Percentiles rank a stretch among this genome's conserved stretches.
phyloP scores from a whole-genome alignment of 2,113 vertebrate species.

The Oenanthe melanoleuca region DNA sequence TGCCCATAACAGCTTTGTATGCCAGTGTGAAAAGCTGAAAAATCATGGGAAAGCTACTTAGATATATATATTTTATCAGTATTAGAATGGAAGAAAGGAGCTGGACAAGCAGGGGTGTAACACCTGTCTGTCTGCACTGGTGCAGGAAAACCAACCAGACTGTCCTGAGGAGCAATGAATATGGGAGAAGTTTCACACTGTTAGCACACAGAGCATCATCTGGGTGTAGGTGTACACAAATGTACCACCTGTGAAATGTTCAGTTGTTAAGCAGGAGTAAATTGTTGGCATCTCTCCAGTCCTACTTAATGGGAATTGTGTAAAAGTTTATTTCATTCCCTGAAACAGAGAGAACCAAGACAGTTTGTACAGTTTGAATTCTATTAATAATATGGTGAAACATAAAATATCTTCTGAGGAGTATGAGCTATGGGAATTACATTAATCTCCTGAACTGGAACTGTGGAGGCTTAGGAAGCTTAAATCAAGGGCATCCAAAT shows the following conservation, averaged over 20 bases:
- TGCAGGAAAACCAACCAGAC: not conserved
- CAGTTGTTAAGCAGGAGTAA: not conserved
- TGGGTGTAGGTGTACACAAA: not conserved
- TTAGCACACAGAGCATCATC: not conserved
- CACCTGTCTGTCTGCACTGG: accelerated
- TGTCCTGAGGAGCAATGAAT: not conserved
- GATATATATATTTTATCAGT: not conserved
- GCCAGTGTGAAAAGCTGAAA: not conserved
- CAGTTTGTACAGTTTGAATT: not conserved
- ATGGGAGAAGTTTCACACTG: not conserved
- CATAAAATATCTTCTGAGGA: slow-evolving; percentile 18
- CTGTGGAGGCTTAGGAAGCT: slow-evolving; percentile 60
- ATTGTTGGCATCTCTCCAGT: not conserved
- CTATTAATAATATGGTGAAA: slow-evolving; percentile 22
- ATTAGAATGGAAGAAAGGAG: not conserved
- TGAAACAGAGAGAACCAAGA: not conserved
- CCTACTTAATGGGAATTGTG: not conserved
- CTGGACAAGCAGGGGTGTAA: not conserved
- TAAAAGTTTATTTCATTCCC: not conserved
- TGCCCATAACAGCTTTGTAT: not conserved
- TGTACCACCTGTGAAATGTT: not conserved
- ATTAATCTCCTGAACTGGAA: slow-evolving; percentile 68
- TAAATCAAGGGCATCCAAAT: slow-evolving; percentile 72
- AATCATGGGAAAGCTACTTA: not conserved
- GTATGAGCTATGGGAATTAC: slow-evolving; percentile 41